These are phyloP conservation scores for Apis dorsata DNA, from an alignment of 1,140 invertebrate genomes.

Conservation along the genomic window DNA sequence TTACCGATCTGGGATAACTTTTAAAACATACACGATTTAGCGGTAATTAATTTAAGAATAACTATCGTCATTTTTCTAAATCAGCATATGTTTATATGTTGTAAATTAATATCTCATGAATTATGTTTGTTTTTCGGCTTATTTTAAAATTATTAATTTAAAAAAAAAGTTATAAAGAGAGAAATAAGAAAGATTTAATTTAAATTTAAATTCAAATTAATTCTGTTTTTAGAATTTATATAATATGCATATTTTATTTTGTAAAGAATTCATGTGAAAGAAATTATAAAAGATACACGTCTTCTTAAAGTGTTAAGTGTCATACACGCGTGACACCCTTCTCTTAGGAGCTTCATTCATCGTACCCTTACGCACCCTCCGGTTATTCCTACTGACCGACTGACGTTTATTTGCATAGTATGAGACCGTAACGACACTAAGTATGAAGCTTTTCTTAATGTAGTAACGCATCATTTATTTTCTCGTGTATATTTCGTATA, in stretches of 20 bases:
- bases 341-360: conserved; percentile 28
- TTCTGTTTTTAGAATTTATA: no score
- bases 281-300: not conserved
- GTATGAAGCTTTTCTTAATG: not conserved
- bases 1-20: no score
- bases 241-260: no score
- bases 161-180: not conserved
- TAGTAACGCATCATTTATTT: conserved; percentile 29
- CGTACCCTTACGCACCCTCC: conserved; percentile 39
- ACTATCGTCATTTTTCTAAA: not conserved
- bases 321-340: conserved; percentile 18
- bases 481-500: not conserved
- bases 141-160: not conserved
- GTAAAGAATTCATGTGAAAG: not conserved
- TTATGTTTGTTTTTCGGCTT: no score
- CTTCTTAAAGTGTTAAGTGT: conserved; percentile 6
- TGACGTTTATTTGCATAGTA: conserved; percentile 18
- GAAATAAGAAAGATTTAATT: not conserved
- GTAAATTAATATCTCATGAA: not conserved
- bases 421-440: not conserved
- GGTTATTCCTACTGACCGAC: conserved; percentile 49
- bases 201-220: not conserved
- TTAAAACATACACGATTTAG: not conserved
- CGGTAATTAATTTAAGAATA: not conserved
- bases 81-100: not conserved